Percentiles rank a stretch among this genome's conserved stretches.
These are phyloP conservation scores for Diorhabda carinulata DNA, from an alignment of 1,140 invertebrate species.

Conservation along the genomic window DNA sequence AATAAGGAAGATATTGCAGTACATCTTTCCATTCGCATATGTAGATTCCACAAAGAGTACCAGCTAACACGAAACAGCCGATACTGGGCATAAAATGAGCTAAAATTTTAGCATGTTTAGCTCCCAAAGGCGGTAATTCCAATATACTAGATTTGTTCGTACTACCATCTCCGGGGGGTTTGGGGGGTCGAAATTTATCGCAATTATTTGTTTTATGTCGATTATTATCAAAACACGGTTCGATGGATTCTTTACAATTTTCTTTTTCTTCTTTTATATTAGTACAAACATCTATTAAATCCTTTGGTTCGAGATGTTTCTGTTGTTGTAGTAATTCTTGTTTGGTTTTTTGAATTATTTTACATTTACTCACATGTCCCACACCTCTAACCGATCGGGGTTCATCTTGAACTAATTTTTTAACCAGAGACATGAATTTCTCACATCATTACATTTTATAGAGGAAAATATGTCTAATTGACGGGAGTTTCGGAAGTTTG, in stretches of 20 bases:
- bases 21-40: conserved; percentile 25
- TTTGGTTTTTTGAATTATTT: conserved; percentile 12
- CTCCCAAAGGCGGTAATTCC: neutral
- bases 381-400: neutral
- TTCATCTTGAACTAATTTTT: no score
- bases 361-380: conserved; percentile 1
- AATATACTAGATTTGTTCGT: neutral
- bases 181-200: neutral
- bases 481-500: no score
- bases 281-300: neutral
- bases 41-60: conserved; percentile 8
- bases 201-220: neutral
- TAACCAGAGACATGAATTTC: no score
- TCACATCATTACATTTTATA: no score
- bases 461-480: no score
- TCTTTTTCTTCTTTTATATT: neutral
- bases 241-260: neutral
- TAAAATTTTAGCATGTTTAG: conserved; percentile 4
- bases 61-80: neutral
- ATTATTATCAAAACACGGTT: neutral
- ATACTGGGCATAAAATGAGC: neutral
- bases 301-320: neutral
- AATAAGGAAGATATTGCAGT: conserved; percentile 20
- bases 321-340: conserved; percentile 5
- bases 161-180: neutral